Conservation (phyloP, 2,113 vertebrate genomes). For the Gobiocypris rarus region DNA sequence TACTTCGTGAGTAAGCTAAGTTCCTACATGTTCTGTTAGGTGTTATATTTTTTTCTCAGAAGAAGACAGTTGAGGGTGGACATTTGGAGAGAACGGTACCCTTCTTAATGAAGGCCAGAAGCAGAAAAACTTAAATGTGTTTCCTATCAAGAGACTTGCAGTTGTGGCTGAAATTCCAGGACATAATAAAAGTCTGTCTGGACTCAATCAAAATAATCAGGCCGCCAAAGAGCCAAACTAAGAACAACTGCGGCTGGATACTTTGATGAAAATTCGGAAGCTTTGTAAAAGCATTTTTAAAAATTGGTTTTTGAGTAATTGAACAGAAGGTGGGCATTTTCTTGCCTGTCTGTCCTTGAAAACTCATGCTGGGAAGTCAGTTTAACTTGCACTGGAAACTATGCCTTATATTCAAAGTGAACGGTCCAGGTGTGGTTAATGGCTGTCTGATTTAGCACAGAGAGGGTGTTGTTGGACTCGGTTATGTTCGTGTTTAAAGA, state of each 20-base stretch:
- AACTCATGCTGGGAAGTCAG: neutral
- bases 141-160: slow-evolving; percentile 75
- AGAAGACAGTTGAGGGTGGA: slow-evolving; percentile 51
- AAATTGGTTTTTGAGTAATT: slow-evolving; percentile 13
- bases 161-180: slow-evolving; percentile 75
- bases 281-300: slow-evolving; percentile 47
- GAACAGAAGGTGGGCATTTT: slow-evolving; percentile 38
- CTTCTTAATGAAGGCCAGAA: slow-evolving; percentile 63
- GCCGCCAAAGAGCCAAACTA: slow-evolving; percentile 59
- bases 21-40: neutral
- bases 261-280: slow-evolving; percentile 59
- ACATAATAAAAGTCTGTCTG: slow-evolving; percentile 70
- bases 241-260: slow-evolving; percentile 53
- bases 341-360: slow-evolving; percentile 21
- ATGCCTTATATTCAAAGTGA: neutral
- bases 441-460: neutral
- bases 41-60: neutral
- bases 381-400: slow-evolving; percentile 2
- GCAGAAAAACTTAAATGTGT: slow-evolving; percentile 66
- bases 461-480: neutral
- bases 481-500: slow-evolving; percentile 21
- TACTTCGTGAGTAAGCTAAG: too few relatives aligned
- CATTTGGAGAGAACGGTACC: slow-evolving; percentile 45
- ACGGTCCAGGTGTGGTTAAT: slow-evolving; percentile 5
- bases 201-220: slow-evolving; percentile 69